These are phyloP conservation scores for Volucella inanis DNA, from an alignment of 2,888 invertebrate species.

Conservation along the genomic window DNA sequence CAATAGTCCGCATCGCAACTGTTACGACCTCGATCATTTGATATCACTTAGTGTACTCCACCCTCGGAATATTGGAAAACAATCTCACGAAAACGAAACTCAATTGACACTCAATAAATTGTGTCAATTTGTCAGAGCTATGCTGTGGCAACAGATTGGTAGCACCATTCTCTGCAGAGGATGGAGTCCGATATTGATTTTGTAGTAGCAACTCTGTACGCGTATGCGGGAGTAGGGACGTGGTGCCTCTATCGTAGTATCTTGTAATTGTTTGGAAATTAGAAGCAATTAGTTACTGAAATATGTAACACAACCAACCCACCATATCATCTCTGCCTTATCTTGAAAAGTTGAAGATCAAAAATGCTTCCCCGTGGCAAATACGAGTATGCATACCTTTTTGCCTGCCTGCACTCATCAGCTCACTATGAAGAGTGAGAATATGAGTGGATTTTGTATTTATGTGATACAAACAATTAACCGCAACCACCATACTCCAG, in stretches of 20 bases:
- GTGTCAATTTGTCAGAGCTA: conserved; percentile 66
- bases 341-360: conserved; percentile 4
- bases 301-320: conserved; percentile 9
- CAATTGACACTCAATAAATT: conserved; percentile 73
- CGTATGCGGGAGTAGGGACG: conserved; percentile 72
- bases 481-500: conserved; percentile 54
- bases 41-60: conserved; percentile 39
- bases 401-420: background rate
- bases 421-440: conserved; percentile 20
- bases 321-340: conserved; percentile 26
- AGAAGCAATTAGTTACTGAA: conserved; percentile 66
- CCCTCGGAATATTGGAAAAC: conserved; percentile 54
- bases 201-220: conserved; percentile 33
- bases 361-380: conserved; percentile 17
- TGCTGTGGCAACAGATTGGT: conserved; percentile 34
- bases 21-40: conserved; percentile 60
- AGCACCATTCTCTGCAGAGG: conserved; percentile 14
- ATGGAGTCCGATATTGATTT: conserved; percentile 12
- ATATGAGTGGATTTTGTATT: conserved; percentile 14
- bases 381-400: conserved; percentile 4
- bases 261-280: conserved; percentile 66
- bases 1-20: conserved; percentile 27
- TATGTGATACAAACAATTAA: conserved; percentile 67
- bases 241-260: conserved; percentile 46
- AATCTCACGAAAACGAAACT: conserved; percentile 50